Base-by-base conservation (phyloP, 2,797 vertebrate species). In the Brachyrhaphis roseni region DNA sequence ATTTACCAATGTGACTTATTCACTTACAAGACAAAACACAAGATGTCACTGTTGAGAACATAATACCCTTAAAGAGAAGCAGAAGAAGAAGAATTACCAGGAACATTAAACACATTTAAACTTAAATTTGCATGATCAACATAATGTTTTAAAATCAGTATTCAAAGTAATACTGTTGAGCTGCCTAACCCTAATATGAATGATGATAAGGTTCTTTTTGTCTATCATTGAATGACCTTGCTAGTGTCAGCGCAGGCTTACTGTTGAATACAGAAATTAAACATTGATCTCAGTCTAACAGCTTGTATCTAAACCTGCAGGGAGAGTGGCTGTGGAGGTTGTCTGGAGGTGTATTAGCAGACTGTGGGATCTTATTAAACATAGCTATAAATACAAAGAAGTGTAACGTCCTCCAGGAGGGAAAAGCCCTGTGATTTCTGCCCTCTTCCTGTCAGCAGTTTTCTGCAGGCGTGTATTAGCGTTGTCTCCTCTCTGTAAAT, bases 401-500 rank as follows among this genome's bases (percentile, higher is more conserved):
- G 90, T 85, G 78, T 90, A 89, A 89, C 76, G 89, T 94, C 92
- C 91, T 92, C 91, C 83, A 86, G 86, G 92, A 93, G 91, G 90
- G 85, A 90, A 93, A 76, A 76, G 46, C 23, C 88, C 90, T 92
- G 80, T 91, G 94, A 94, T 95, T 95, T 90, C 90, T 95, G 93
- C 93, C 91, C 93, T 91, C 92, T 92, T 95, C 90, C 93, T 95
- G 95, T 96, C 96, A 96, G 96, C 96, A 95, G 85, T 95, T 96
- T 96, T 94, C 86, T 90, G 86, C 90, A 81, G 90, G 81, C 80
- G 88, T 86, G 88, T 92, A 93, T 96, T 95, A 95, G 93, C 86
- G 91, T 94, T 95, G 95, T 96, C 95, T 95, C 91, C 90, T 95
- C 95, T 95, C 91, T 80, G 95, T 96, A 96, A 96, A 96, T 96